A percentile compares a stretch with the other conserved stretches of the same genome.
phyloP scores from a whole-genome alignment of 2,888 invertebrate genomes.

The Euplagia quadripunctaria region DNA sequence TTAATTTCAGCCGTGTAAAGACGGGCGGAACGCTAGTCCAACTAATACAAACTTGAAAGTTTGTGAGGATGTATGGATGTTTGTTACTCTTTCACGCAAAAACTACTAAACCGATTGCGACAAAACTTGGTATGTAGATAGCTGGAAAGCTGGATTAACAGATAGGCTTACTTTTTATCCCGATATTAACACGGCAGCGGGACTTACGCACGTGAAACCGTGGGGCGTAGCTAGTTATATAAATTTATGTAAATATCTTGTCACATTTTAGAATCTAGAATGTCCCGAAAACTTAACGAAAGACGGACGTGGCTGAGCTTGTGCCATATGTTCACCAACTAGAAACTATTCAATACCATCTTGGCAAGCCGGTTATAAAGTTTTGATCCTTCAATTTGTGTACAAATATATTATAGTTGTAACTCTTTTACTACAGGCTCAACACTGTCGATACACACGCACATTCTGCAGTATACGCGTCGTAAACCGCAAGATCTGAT shows the following conservation, averaged over 20 bases:
- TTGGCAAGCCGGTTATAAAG: not conserved
- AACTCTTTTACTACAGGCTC: not conserved
- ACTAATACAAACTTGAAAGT: too few relatives aligned
- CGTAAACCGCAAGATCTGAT: not conserved
- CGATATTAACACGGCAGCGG: too few relatives aligned
- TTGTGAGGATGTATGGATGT: too few relatives aligned
- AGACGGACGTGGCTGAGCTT: not conserved
- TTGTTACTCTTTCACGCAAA: too few relatives aligned
- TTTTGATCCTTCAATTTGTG: slow-evolving; percentile 1
- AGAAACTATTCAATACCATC: slow-evolving; percentile 10
- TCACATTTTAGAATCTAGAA: not conserved
- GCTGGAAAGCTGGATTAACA: too few relatives aligned
- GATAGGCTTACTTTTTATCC: too few relatives aligned
- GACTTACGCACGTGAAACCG: too few relatives aligned
- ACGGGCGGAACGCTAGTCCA: too few relatives aligned
- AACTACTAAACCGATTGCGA: too few relatives aligned
- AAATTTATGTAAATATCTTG: not conserved
- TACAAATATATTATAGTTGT: not conserved
- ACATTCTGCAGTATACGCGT: not conserved
- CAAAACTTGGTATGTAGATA: too few relatives aligned
- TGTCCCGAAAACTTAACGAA: not conserved
- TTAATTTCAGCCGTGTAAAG: too few relatives aligned
- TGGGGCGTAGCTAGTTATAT: too few relatives aligned
- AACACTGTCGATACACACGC: not conserved
- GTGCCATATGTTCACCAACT: slow-evolving; percentile 12